Evolutionary conservation across 2,113 vertebrate genomes (phyloP), one percentile per base, ranked within the genome.

Genomic region (Pseudopodoces humilis): DNA sequence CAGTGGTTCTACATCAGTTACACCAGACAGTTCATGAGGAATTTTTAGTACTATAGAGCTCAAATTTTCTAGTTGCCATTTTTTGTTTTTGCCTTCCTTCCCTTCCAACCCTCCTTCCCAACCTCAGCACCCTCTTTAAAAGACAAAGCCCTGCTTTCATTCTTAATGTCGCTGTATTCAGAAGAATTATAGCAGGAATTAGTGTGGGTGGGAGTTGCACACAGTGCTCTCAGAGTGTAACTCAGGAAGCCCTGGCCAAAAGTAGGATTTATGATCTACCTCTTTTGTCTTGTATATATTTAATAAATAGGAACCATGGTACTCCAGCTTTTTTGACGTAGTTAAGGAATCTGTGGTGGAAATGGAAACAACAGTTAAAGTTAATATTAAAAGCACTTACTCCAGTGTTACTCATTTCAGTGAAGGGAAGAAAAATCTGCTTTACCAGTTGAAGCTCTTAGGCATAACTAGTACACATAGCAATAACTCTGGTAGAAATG

Each of bases 91-190:
- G 62, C 60, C 60, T 71, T 28, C 11, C 10, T 75, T 67, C 17
- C 25, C 10, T 55, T 71, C 60, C 37, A 86, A 4, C 10, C 55
- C 47, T 35, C 6, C 17, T 85, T 87, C 74, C 49, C 67, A 92
- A 15, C 13, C 55, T 93, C 55, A 88, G 70, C 79, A 92, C 79
- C 71, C 75, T 81, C 52, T 78, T 83, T 19, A 21, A 67, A 44
- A 71, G 76, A 86, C 80, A 91, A 84, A 95, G 52, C 39, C 24
- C 62, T 7, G 6, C 77, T 96, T 94, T 88, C n/a, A 91, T 86
- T 58, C 64, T 41, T 55, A 77, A 55, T 33, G 72, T 62, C 4
- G 1, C 64, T 72, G 55, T 35, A 4, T 52, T 89, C 55, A 70
- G 47, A 64, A 72, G 79, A 90, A 88, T 77, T 88, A 70, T 0